Conservation (phyloP, 1,140 invertebrate genomes). For the Drosophila melanica region DNA sequence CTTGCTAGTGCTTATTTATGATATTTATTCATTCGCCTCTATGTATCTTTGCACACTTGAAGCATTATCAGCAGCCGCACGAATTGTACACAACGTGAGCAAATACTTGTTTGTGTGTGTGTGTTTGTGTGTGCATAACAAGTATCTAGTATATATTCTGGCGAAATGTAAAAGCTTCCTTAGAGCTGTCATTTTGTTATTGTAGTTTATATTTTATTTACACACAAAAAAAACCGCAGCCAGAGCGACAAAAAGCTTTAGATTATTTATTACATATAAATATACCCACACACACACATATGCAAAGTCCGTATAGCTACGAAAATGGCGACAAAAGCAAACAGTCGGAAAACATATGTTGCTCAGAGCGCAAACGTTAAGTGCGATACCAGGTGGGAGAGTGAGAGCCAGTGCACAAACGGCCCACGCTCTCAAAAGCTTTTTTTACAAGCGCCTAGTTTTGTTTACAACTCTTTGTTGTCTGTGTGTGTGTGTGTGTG, state of each 20-base stretch:
- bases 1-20: background rate
- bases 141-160: slow-evolving; percentile 70
- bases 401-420: slow-evolving; percentile 6
- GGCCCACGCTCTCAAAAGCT: slow-evolving; percentile 64
- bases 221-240: slow-evolving; percentile 51
- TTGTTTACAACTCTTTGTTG: slow-evolving; percentile 69
- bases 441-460: slow-evolving; percentile 62
- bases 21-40: slow-evolving; percentile 20
- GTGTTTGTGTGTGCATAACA: background rate
- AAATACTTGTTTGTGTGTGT: slow-evolving; percentile 19
- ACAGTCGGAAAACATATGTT: slow-evolving; percentile 79
- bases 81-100: slow-evolving; percentile 8
- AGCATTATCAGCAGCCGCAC: slow-evolving; percentile 13
- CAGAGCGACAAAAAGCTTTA: slow-evolving; percentile 57
- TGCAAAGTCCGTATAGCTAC: slow-evolving; percentile 39
- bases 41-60: slow-evolving; percentile 20
- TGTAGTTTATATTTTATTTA: slow-evolving; percentile 63
- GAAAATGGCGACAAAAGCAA: slow-evolving; percentile 80
- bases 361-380: slow-evolving; percentile 29
- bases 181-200: slow-evolving; percentile 54
- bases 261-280: slow-evolving; percentile 52
- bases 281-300: slow-evolving; percentile 40
- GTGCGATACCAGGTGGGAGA: slow-evolving; percentile 8
- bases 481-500: slow-evolving; percentile 27
- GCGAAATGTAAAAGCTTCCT: slow-evolving; percentile 78